Evolutionary conservation across 2,888 invertebrate species (phyloP), one percentile per base, ranked within the genome.

Genomic region (Xiphydria camelus): DNA sequence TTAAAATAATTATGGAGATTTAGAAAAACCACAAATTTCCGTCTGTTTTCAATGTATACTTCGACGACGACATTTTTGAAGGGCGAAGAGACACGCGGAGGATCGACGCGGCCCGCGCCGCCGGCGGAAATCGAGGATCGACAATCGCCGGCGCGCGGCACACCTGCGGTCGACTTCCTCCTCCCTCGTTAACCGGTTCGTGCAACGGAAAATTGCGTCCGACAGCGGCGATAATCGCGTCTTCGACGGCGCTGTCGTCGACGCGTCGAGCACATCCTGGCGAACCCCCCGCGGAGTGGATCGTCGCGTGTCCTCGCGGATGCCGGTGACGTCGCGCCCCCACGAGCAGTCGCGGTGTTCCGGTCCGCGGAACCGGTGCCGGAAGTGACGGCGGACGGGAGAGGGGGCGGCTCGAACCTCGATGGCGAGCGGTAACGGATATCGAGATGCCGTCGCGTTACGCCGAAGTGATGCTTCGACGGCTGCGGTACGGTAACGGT

Each of bases 201-300:
- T 42, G 25, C 41, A 55, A 54, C 50, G 63, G 59, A 67, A 62
- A 64, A 65, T 57, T 59, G 59, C 12, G 29, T n/a, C n/a, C n/a
- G 29, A 29, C 12, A 12, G 5, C 57, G 48, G 54, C 31, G 32
- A 51, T 62, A 64, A 67, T 67, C 60, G n/a, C n/a, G 59, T 62
- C 62, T 62, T 64, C 48, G 56, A 51, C 26, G 42, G n/a, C 23
- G 23, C n/a, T n/a, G 23, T 6, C 23, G 23, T 7, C 23, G 23
- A n/a, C n/a, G n/a, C n/a, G 15, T 6, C 18, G 18, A 34, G 9
- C 21, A 43, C 18, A 31, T 39, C 31, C 34, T 19, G 33, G 17
- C 9, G 14, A 15, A 21, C 45, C 45, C n/a, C 45, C 45, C 45
- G 45, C 45, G 34, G 35, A 45, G 32, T 35, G 40, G 38, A 45